phyloP scores from a whole-genome alignment of 2,797 vertebrate species.

The Sciurus carolinensis region DNA sequence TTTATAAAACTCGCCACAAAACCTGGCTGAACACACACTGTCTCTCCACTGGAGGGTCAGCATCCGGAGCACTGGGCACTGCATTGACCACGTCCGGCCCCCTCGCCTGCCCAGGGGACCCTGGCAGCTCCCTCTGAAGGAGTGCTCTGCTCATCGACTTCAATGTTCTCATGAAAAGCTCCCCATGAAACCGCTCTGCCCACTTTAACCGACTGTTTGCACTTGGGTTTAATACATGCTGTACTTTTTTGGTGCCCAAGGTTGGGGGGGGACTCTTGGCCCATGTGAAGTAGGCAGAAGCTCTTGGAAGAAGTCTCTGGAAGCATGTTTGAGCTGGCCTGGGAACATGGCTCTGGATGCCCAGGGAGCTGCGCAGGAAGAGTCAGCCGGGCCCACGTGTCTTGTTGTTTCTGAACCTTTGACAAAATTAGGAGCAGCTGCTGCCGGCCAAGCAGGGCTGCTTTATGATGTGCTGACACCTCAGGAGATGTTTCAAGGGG shows the following conservation, averaged over 20 bases:
- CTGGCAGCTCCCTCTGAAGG: conserved; percentile 20
- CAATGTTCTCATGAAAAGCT: neutral
- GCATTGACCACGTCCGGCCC: neutral
- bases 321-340: conserved; percentile 38
- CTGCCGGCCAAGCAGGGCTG: conserved; percentile 69
- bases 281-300: conserved; percentile 65
- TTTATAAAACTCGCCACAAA: conserved; percentile 58
- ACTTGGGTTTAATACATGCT: conserved; percentile 50
- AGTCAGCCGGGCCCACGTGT: neutral
- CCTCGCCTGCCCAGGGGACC: neutral
- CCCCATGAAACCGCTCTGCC: neutral
- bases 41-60: conserved; percentile 29
- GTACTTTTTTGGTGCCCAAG: conserved; percentile 76
- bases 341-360: conserved; percentile 14
- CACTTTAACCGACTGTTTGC: neutral
- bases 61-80: neutral
- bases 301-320: conserved; percentile 67
- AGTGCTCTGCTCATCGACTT: conserved; percentile 23
- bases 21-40: neutral
- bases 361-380: neutral
- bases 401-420: conserved; percentile 69
- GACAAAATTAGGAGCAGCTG: conserved; percentile 81
- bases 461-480: conserved; percentile 84
- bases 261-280: neutral
- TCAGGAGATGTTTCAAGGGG: conserved; percentile 65